Conservation (phyloP, 2,888 invertebrate genomes). For the Rhorus exstirpatorius region DNA sequence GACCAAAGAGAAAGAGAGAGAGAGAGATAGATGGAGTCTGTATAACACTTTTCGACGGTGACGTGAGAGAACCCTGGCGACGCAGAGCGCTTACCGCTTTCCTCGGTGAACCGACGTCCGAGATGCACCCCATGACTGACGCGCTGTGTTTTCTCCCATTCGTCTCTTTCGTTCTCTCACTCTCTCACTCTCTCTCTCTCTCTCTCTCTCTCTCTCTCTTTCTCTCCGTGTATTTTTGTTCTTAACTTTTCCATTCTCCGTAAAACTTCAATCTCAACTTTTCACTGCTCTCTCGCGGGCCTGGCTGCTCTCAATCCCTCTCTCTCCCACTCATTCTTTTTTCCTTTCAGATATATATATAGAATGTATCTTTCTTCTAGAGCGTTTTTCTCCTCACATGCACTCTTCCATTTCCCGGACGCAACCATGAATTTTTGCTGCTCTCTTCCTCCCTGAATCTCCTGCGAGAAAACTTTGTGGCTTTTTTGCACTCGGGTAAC, state of each 20-base stretch:
- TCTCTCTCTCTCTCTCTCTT: not conserved
- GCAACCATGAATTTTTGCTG: slow-evolving; percentile 51
- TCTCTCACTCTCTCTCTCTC: slow-evolving; percentile 45
- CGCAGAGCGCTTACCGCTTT: slow-evolving; percentile 38
- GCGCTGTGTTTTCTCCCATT: slow-evolving; percentile 41
- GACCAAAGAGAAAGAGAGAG: slow-evolving; percentile 25
- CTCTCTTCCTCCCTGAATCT: slow-evolving; percentile 48
- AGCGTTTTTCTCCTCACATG: slow-evolving; percentile 35
- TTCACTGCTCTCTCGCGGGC: slow-evolving; percentile 67
- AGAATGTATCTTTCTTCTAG: slow-evolving; percentile 49
- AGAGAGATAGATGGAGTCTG: slow-evolving; percentile 62
- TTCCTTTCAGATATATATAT: slow-evolving; percentile 12
- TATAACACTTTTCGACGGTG: slow-evolving; percentile 51
- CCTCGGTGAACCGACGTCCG: slow-evolving; percentile 53
- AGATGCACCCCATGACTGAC: slow-evolving; percentile 63
- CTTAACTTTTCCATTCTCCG: slow-evolving; percentile 79
- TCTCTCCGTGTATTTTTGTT: too few relatives aligned
- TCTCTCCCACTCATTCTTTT: slow-evolving; percentile 25
- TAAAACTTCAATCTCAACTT: slow-evolving; percentile 82
- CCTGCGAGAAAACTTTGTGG: slow-evolving; percentile 57
- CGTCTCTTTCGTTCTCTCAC: slow-evolving; percentile 62
- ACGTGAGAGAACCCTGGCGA: slow-evolving; percentile 9
- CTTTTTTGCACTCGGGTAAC: slow-evolving; percentile 63
- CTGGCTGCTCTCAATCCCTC: slow-evolving; percentile 11
- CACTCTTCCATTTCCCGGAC: slow-evolving; percentile 39